These are phyloP conservation scores for Egretta garzetta DNA, from an alignment of 2,113 vertebrate species.

Conservation along the genomic window DNA sequence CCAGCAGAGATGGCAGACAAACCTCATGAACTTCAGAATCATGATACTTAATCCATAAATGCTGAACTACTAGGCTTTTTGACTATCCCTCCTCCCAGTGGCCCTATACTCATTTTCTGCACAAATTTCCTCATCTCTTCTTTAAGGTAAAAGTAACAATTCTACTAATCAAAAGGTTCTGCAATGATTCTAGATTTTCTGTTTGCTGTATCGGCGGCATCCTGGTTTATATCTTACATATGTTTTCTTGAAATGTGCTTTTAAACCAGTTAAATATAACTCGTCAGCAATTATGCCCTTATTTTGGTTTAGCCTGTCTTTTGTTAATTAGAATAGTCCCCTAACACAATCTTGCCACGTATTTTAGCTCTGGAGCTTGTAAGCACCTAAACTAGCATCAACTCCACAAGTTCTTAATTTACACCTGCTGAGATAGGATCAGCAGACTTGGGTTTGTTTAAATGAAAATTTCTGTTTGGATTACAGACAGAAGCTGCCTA, in stretches of 20 bases:
- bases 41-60: neutral
- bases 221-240: neutral
- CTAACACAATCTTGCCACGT: constrained; percentile 63
- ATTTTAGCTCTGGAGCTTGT: constrained; percentile 65
- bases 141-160: neutral
- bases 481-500: constrained; percentile 35
- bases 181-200: neutral
- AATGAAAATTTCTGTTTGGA: constrained; percentile 58
- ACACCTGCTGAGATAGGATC: constrained; percentile 71
- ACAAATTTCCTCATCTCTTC: neutral
- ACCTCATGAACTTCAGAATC: neutral
- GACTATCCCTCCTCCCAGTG: neutral
- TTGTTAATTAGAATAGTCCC: constrained; percentile 71
- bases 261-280: neutral
- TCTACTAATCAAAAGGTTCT: neutral
- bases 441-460: constrained; percentile 63
- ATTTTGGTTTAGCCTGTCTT: constrained; percentile 59
- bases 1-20: neutral
- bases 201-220: neutral
- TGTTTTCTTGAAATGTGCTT: neutral
- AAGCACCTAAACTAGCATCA: constrained; percentile 57
- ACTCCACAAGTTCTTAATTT: constrained; percentile 63
- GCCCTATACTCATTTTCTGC: neutral
- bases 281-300: constrained; percentile 36
- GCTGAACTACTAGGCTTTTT: neutral